Evolutionary conservation across 2,888 invertebrate species (phyloP), one percentile per base, ranked within the genome.

Genomic region (Agrotis exclamationis): DNA sequence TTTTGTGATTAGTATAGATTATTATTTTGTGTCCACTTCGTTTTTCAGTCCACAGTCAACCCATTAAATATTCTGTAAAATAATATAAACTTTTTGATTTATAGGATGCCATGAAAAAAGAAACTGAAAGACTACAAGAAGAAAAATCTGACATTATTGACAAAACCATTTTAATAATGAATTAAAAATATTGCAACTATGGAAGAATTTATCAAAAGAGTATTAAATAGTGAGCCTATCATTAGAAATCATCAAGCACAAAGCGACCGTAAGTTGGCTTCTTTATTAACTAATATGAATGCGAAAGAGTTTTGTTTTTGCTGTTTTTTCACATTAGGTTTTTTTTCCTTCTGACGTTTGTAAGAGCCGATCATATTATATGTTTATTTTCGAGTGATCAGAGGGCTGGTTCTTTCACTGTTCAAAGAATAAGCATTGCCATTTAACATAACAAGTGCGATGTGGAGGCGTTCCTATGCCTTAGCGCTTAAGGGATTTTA

Each of bases 121-220:
- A 56, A 56, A 56, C 9, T 39, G n/a, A 7, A 63, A 22, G 13
- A 48, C 3, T 13, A 16, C 6, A 18, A 45, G 1, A 63, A 62
- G 50, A 50, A 63, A 66, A 50, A 59, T 20, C 13, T 63, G 58
- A 54, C 65, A 67, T 54, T 2, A 50, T 1, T 66, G 62, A 47
- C 48, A 57, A 13, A 59, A 59, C 39, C 20, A 33, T 16, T 3
- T 2, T 9, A 11, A 45, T 33, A 67, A 28, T 13, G 39, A 16
- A 0, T 9, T 20, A 4, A 16, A 24, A n/a, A 39, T 22, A 76
- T 7, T 13, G 13, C 0, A 39, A 77, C 51, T 77, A 94, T 94
- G 94, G 94, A 93, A 16, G 87, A 88, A 11, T 88, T 94, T 68
- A 86, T 94, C 22, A 89, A 88, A 57, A 91, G 85, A 74, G 77